Conservation (phyloP, 1,140 invertebrate genomes). For the Cyrtorhinus lividipennis region DNA sequence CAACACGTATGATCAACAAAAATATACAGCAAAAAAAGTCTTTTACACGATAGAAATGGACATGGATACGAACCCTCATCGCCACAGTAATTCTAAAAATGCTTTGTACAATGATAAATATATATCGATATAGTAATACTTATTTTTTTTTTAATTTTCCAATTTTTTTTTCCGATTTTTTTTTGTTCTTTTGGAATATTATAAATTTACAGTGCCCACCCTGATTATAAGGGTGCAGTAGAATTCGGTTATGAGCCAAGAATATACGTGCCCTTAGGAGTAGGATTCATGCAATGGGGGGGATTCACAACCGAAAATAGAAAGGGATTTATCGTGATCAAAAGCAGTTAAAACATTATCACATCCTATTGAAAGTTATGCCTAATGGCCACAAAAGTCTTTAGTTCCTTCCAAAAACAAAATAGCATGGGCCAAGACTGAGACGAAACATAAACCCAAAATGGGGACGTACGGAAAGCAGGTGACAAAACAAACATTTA, state of each 20-base stretch:
- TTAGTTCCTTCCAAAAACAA: too few relatives aligned
- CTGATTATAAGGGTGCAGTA: not conserved
- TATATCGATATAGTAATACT: not conserved
- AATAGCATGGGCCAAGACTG: too few relatives aligned
- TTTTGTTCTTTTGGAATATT: not conserved
- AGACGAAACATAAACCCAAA: too few relatives aligned
- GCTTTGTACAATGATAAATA: constrained; percentile 11
- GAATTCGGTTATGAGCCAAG: constrained; percentile 14
- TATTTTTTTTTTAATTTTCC: not conserved
- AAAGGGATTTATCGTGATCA: not conserved
- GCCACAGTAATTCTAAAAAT: constrained; percentile 4
- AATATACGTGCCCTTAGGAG: constrained; percentile 5
- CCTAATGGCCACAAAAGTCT: too few relatives aligned
- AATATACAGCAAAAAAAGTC: constrained; percentile 16
- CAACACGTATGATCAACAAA: constrained; percentile 15
- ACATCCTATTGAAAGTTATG: too few relatives aligned
- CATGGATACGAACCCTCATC: constrained; percentile 14
- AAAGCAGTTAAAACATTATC: too few relatives aligned
- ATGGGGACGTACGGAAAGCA: too few relatives aligned
- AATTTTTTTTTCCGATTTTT: too few relatives aligned
- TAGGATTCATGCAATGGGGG: not conserved
- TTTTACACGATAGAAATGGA: constrained; percentile 14
- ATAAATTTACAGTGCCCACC: not conserved
- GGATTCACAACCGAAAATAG: constrained; percentile 3
- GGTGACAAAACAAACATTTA: too few relatives aligned